These are phyloP conservation scores for Heteromormyrus szaboi DNA, from an alignment of 2,797 vertebrate species.

Conservation along the genomic window DNA sequence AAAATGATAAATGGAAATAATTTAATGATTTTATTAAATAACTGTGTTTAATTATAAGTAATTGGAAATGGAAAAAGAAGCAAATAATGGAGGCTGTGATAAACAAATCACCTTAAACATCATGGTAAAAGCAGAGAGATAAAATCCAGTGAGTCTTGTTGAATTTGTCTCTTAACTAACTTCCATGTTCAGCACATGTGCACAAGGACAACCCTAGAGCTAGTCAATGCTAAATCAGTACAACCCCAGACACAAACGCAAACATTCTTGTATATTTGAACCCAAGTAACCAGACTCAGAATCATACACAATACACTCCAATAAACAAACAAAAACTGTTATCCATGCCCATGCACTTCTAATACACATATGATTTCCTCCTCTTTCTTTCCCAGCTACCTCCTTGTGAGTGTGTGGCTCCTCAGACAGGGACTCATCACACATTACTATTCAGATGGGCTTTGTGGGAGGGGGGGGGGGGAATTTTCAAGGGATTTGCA, in stretches of 20 bases:
- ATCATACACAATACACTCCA: not conserved
- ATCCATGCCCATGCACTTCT: not conserved
- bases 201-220: not conserved
- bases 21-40: not conserved
- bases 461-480: conserved; percentile 57
- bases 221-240: not conserved
- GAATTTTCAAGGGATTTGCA: conserved; percentile 97
- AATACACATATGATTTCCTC: not conserved
- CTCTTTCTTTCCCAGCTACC: not conserved
- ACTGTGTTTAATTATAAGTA: not conserved
- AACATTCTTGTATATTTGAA: not conserved
- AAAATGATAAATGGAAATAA: not conserved
- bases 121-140: not conserved
- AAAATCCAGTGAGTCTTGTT: not conserved
- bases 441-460: conserved; percentile 80
- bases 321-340: not conserved
- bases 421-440: conserved; percentile 55
- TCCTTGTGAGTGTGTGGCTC: conserved; percentile 49
- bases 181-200: not conserved
- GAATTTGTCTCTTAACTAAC: conserved; percentile 13
- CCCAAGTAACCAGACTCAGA: not conserved
- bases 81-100: not conserved
- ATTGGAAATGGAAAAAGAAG: not conserved
- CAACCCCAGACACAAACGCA: not conserved
- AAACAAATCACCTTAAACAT: not conserved